Conservation (phyloP, 2,888 invertebrate species). For the Bombylius discolor region DNA sequence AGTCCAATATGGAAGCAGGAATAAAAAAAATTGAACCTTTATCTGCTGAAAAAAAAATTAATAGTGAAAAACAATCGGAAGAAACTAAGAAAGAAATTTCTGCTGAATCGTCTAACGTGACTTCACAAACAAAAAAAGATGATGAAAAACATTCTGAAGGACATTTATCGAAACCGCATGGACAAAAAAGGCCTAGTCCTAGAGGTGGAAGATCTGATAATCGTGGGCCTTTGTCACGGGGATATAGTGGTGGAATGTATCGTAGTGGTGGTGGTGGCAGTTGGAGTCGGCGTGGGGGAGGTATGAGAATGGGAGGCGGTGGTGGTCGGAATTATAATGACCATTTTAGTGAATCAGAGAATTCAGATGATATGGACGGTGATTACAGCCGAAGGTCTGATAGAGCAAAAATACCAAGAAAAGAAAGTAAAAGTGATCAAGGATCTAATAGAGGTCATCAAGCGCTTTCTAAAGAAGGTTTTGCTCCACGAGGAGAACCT, state of each 20-base stretch:
- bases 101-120: background rate
- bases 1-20: background rate
- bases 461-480: conserved; percentile 46
- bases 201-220: conserved; percentile 41
- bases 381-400: conserved; percentile 43
- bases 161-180: conserved; percentile 3
- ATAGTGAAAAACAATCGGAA: conserved; percentile 12
- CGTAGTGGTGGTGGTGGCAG: conserved; percentile 40
- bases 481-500: conserved; percentile 79
- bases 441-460: conserved; percentile 40
- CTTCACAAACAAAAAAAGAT: conserved; percentile 1
- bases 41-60: background rate
- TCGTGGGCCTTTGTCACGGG: conserved; percentile 31
- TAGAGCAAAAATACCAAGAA: conserved; percentile 39
- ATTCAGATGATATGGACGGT: conserved; percentile 56
- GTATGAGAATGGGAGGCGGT: conserved; percentile 23
- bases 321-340: conserved; percentile 34
- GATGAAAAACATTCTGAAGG: background rate
- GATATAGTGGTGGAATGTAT: conserved; percentile 40
- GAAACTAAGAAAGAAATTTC: conserved; percentile 6
- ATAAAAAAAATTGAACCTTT: background rate
- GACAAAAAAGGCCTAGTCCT: conserved; percentile 24
- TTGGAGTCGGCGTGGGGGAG: conserved; percentile 30
- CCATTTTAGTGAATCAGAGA: conserved; percentile 48
- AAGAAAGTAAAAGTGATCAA: conserved; percentile 26